Percentiles rank a stretch among this genome's conserved stretches.
Conservation (phyloP, 2,888 invertebrate species). For the Dasysyrphus albostriatus region DNA sequence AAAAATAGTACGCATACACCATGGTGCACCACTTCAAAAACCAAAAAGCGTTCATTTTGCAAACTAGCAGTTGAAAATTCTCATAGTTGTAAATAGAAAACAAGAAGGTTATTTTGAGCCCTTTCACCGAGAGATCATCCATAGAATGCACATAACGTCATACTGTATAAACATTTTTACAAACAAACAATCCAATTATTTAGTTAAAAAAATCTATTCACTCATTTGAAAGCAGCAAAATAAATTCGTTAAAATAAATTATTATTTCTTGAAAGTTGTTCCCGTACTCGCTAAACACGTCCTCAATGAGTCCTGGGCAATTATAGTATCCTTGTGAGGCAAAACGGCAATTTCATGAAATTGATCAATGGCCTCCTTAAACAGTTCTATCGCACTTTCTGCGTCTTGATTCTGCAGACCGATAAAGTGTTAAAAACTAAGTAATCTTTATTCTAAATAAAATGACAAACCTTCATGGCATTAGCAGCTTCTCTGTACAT, state of each 20-base stretch:
- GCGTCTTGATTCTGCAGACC: slow-evolving; percentile 84
- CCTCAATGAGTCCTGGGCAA: slow-evolving; percentile 89
- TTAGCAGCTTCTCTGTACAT: slow-evolving; percentile 84
- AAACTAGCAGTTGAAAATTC: too few relatives aligned
- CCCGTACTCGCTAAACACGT: slow-evolving; percentile 86
- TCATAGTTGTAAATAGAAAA: too few relatives aligned
- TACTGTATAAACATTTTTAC: neutral
- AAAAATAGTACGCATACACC: neutral
- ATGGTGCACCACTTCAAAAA: neutral
- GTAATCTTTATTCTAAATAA: too few relatives aligned
- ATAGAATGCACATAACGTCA: too few relatives aligned
- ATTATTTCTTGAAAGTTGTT: slow-evolving; percentile 80
- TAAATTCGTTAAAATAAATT: slow-evolving; percentile 56
- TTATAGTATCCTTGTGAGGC: slow-evolving; percentile 88
- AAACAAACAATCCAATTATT: neutral
- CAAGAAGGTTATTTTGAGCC: too few relatives aligned
- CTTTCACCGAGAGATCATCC: too few relatives aligned
- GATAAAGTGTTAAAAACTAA: slow-evolving; percentile 82
- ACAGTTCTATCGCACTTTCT: slow-evolving; percentile 85
- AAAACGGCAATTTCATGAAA: slow-evolving; percentile 87
- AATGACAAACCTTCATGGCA: slow-evolving; percentile 79
- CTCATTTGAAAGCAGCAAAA: slow-evolving; percentile 10
- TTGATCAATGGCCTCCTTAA: slow-evolving; percentile 86
- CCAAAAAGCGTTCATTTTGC: too few relatives aligned
- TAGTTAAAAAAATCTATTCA: slow-evolving; percentile 14